Percentiles rank a stretch among this genome's conserved stretches.
These are phyloP conservation scores for Dreissena rostriformis DNA, from an alignment of 1,140 invertebrate species.

Conservation along the genomic window DNA sequence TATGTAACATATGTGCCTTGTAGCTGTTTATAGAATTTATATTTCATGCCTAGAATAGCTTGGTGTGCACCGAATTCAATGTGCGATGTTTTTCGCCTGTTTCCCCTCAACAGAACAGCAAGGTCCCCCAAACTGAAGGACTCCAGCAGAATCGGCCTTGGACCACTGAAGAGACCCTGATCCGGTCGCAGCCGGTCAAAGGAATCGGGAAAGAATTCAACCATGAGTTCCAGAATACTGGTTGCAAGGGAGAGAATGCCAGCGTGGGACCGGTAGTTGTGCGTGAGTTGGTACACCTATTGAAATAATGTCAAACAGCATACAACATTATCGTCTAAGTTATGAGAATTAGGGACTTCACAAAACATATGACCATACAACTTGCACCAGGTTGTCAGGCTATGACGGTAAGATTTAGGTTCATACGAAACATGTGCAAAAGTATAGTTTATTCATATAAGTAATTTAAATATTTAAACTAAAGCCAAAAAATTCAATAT, in stretches of 20 bases:
- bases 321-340: not conserved
- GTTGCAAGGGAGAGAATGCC: conserved; percentile 69
- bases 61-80: conserved; percentile 75
- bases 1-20: not conserved
- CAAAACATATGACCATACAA: not conserved
- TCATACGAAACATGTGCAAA: not conserved
- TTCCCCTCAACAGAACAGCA: conserved; percentile 57
- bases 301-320: not conserved
- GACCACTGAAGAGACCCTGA: conserved; percentile 69
- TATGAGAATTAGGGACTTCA: not conserved
- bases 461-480: not conserved
- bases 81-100: conserved; percentile 57
- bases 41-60: conserved; percentile 48
- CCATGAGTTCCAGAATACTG: conserved; percentile 67
- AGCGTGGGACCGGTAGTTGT: conserved; percentile 73
- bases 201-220: conserved; percentile 70
- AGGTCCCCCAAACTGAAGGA: conserved; percentile 63
- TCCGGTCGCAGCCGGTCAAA: conserved; percentile 70
- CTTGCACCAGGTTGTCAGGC: not conserved
- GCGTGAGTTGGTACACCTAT: conserved; percentile 63
- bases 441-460: no score
- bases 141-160: conserved; percentile 70
- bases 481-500: not conserved
- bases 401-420: not conserved
- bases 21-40: not conserved